A percentile compares a stretch with the other conserved stretches of the same genome.
These are phyloP conservation scores for Mormyrus proboscirostris DNA, from an alignment of 2,797 vertebrate species.

Conservation along the genomic window DNA sequence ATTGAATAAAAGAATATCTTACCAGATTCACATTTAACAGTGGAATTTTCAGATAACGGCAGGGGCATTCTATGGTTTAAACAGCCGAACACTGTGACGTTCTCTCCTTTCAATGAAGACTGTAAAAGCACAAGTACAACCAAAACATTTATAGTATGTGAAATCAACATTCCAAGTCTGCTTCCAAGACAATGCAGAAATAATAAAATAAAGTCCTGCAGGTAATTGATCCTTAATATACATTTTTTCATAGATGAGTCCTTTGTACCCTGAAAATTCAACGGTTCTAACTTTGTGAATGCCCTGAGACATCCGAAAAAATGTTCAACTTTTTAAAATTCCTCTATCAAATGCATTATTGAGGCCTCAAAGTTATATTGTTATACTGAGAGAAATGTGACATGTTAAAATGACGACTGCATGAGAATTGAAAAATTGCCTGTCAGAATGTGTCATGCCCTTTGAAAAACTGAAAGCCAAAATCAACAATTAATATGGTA, in stretches of 20 bases:
- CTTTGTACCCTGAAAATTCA: constrained; percentile 23
- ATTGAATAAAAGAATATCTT: constrained; percentile 29
- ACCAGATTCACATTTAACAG: constrained; percentile 86
- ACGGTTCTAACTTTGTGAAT: constrained; percentile 12
- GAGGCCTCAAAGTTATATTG: constrained; percentile 23
- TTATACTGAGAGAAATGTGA: constrained; percentile 26
- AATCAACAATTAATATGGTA: not conserved
- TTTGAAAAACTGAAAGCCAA: not conserved
- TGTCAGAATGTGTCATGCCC: constrained; percentile 18
- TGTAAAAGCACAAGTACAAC: constrained; percentile 46
- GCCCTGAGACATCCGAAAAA: constrained; percentile 33
- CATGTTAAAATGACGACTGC: constrained; percentile 30
- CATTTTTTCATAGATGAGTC: constrained; percentile 20
- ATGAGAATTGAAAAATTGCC: constrained; percentile 16
- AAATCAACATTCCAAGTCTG: not conserved
- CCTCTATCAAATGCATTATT: constrained; percentile 41
- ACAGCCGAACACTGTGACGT: constrained; percentile 88
- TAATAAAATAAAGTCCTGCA: constrained; percentile 21
- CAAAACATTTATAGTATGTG: not conserved
- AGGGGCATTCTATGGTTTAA: constrained; percentile 89
- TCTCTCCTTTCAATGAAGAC: constrained; percentile 78
- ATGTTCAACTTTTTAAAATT: constrained; percentile 28
- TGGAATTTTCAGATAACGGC: constrained; percentile 70
- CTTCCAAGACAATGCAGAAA: not conserved
- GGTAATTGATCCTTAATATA: constrained; percentile 10